Percentiles rank a stretch among this genome's conserved stretches.
These are phyloP conservation scores for Helogale parvula DNA, from an alignment of 2,113 vertebrate species.

Conservation along the genomic window DNA sequence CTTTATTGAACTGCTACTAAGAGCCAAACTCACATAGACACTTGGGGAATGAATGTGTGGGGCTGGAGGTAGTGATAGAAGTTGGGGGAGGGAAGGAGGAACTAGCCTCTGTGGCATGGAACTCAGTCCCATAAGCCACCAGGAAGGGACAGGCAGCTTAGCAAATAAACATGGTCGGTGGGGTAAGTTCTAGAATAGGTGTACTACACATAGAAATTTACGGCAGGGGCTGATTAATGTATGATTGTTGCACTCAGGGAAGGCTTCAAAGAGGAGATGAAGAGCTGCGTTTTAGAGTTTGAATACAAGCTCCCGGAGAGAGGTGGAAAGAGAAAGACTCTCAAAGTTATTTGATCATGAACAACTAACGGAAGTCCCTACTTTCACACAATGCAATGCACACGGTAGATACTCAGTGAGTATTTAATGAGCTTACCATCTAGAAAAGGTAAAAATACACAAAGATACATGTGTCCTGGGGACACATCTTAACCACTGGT, in stretches of 20 bases:
- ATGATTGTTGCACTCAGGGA: background rate
- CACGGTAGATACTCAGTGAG: background rate
- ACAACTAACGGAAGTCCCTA: background rate
- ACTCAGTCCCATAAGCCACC: background rate
- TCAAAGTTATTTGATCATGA: background rate
- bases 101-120: background rate
- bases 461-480: background rate
- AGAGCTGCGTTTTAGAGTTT: background rate
- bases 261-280: background rate
- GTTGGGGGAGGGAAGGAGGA: background rate
- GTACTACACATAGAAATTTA: background rate
- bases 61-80: background rate
- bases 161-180: background rate
- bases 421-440: background rate
- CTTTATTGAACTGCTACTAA: background rate
- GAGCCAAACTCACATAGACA: background rate
- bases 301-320: background rate
- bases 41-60: background rate
- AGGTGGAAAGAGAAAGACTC: background rate
- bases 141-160: background rate
- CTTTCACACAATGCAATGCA: background rate
- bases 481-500: background rate
- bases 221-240: background rate
- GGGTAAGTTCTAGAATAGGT: background rate
- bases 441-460: background rate